Base-by-base conservation (phyloP, 1,140 invertebrate genomes). In the Heliconius eleuchia region DNA sequence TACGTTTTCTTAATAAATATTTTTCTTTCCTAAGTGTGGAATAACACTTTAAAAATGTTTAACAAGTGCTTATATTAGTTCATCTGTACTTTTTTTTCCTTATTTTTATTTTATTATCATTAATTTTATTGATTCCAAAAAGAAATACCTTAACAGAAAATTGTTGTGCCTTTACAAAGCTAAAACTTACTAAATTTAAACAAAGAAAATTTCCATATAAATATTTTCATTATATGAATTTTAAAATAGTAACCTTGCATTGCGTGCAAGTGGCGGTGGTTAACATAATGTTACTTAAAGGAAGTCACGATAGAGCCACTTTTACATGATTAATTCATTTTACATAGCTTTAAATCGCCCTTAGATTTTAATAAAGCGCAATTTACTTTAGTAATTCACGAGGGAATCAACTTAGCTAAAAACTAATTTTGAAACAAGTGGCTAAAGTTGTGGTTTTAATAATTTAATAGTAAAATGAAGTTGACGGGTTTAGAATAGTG, bases 241-340 rank as follows among this genome's bases (percentile, higher is more conserved):
- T 57, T 57, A 23, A 66, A 66, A 66, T 66, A 66, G 23, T 66
- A 66, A 66, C 30, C 27, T 66, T 66, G 23, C 23, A 23, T 23
- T 13, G 60, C 60, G 60, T 66, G 60, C 60, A 27, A 66, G 4
- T 5, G 60, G 60, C 60, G 60, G 60, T 30, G 23, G 3, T 66
- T 66, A 66, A 27, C 60, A 27, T 66, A 66, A 57, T 57, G 60
- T 66, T 30, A 30, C 60, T 66, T 30, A 66, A 1, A 30, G 13
- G 27, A 30, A 66, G 60, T 66, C 60, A 66, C 60, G 60, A 66
- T 66, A 66, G 60, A 66, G 23, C 13, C 60, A 30, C 60, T 66
- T 66, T 66, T 66, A 66, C 60, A 66, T 66, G 60, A 66, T 66
- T 66, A 66, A 66, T 66, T 27, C 60, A 60, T 66, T 66, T 66